Base-by-base conservation (phyloP, 1,140 invertebrate genomes). In the Gryllus bimaculatus region DNA sequence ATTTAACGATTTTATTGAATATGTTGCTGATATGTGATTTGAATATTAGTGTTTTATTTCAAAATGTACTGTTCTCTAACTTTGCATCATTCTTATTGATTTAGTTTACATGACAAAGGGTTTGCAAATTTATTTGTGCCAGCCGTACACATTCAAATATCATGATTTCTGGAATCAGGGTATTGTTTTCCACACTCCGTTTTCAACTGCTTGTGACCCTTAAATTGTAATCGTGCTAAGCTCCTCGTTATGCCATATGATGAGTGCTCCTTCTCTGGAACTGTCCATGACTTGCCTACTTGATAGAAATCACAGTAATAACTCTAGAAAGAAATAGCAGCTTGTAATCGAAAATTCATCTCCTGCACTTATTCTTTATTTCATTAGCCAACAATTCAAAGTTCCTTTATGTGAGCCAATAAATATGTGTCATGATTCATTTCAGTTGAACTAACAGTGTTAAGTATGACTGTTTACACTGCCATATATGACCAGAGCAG, bases 351-450 rank as follows among this genome's bases (percentile, higher is more conserved):
- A 18, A 66, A 13, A 13, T 66, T 66, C 54, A 13, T 66, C 54
- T 66, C 54, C 54, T 66, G 54, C 54, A 66, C 54, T 66, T 66
- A 18, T 13, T 66, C 26, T 39, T 13, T 66, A 66, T 66, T 66
- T 66, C 10, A 66, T 66, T 66, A 66, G 54, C 54, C 54, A 66
- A 66, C 54, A 13, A 66, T 66, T 66, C 54, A 66, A 66, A 66
- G 54, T 66, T 66, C 54, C 54, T 66, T 66, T 66, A 13, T 13
- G 10, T 66, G 54, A 66, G 54, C 54, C 54, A 66, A 66, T 66
- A 66, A 66, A 66, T 66, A 66, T 66, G 54, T 66, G 54, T 66
- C 54, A 66, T 66, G 54, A 66, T 66, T 66, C 54, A 66, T 66
- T 66, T 66, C 54, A 66, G 54, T 66, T 66, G 54, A 66, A 66